A percentile compares a stretch with the other conserved stretches of the same genome.
Evolutionary conservation across 2,888 invertebrate species (phyloP).

Genomic region (Pteria penguin): DNA sequence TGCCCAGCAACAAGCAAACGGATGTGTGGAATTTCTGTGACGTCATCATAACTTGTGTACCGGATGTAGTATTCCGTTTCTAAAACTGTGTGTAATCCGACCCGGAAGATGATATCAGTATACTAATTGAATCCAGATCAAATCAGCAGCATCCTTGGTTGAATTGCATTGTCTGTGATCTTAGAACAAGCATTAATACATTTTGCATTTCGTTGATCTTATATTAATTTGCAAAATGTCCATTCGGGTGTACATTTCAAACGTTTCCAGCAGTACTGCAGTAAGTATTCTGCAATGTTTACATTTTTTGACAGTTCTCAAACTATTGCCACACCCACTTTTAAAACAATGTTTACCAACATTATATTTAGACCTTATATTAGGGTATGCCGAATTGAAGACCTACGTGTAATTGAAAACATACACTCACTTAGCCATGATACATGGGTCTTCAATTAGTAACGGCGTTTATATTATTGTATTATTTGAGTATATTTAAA

Average conservation of each 20-base stretch:
- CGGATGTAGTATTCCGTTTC: slow-evolving; percentile 31
- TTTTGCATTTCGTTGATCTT: too few relatives aligned
- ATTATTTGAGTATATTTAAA: not conserved
- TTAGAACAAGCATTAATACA: too few relatives aligned
- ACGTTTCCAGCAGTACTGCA: slow-evolving; percentile 49
- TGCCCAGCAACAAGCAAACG: slow-evolving; percentile 66
- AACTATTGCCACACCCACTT: slow-evolving; percentile 44
- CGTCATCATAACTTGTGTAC: slow-evolving; percentile 36
- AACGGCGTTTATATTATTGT: not conserved
- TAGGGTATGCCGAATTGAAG: too few relatives aligned
- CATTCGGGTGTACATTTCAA: slow-evolving; percentile 57
- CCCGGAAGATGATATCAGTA: slow-evolving; percentile 25
- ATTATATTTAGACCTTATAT: too few relatives aligned
- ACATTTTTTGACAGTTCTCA: slow-evolving; percentile 38
- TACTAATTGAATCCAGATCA: slow-evolving; percentile 21
- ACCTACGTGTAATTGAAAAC: too few relatives aligned
- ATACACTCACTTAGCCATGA: too few relatives aligned
- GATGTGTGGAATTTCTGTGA: slow-evolving; percentile 41
- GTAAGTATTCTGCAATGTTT: slow-evolving; percentile 53
- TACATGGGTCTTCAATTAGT: too few relatives aligned
- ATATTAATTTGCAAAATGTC: slow-evolving; percentile 48
- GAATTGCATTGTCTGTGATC: slow-evolving; percentile 1
- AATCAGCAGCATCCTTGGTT: slow-evolving; percentile 33
- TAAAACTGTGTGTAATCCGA: slow-evolving; percentile 27
- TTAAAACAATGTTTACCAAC: too few relatives aligned